Evolutionary conservation across 1,140 invertebrate genomes (phyloP).

Genomic region (Drosophila hydei): DNA sequence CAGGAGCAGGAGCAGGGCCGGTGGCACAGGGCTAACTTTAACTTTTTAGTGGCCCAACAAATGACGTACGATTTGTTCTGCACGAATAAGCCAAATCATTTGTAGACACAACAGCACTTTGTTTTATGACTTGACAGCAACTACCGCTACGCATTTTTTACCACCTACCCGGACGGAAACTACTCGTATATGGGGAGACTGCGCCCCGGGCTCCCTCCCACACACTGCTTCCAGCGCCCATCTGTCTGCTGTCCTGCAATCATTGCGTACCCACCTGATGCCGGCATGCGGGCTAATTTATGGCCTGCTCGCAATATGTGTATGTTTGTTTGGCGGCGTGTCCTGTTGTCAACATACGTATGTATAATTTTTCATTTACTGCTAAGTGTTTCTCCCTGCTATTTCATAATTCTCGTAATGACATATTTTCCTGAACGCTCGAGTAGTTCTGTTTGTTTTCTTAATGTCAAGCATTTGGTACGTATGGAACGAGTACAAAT

Average conservation of each 20-base stretch:
- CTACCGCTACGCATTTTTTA: slow-evolving; percentile 43
- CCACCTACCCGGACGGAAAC: slow-evolving; percentile 14
- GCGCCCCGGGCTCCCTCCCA: neutral
- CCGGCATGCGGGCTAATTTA: slow-evolving; percentile 77
- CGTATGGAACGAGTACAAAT: neutral
- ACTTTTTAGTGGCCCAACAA: slow-evolving; percentile 76
- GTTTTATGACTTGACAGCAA: slow-evolving; percentile 74
- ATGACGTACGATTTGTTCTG: slow-evolving; percentile 81
- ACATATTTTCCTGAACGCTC: slow-evolving; percentile 71
- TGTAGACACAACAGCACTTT: slow-evolving; percentile 76
- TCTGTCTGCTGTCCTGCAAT: slow-evolving; percentile 41
- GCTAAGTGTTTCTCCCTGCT: slow-evolving; percentile 67
- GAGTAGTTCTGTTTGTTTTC: slow-evolving; percentile 76
- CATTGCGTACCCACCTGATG: slow-evolving; percentile 76
- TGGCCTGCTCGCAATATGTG: slow-evolving; percentile 66
- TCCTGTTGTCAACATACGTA: slow-evolving; percentile 52
- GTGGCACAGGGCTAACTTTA: slow-evolving; percentile 17
- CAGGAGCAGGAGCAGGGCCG: neutral
- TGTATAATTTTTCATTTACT: slow-evolving; percentile 74
- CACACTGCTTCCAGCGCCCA: neutral
- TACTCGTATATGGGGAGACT: slow-evolving; percentile 4
- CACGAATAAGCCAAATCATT: slow-evolving; percentile 81
- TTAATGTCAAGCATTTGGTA: slow-evolving; percentile 39
- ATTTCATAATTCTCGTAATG: slow-evolving; percentile 76
- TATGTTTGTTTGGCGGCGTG: slow-evolving; percentile 35